Evolutionary conservation across 2,113 vertebrate genomes (phyloP), one percentile per base, ranked within the genome.

Genomic region (Nanger granti): DNA sequence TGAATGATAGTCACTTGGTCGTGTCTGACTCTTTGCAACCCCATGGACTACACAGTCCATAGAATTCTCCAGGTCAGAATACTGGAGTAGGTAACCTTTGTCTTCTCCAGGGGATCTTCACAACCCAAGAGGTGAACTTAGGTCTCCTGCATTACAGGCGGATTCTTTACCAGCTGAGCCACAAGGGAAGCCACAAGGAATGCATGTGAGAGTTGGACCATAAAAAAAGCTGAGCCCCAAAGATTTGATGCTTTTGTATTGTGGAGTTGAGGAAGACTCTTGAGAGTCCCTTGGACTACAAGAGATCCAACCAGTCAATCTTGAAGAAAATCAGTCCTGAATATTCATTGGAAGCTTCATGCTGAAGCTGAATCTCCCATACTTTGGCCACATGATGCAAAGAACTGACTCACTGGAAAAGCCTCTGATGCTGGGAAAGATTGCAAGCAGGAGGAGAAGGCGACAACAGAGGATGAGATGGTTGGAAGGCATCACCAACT

Each of bases 391-490:
- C 69, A 4, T 73, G n/a, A 73, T 37, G n/a, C 24, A 20, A 41
- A 73, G 20, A 73, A 73, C 69, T 7, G n/a, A 73, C 4, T 37
- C 66, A 73, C 5, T 73, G n/a, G 69, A 41, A 73, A 73, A 73
- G 69, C 37, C 20, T 9, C 69, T 73, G 69, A 41, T 41, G 69
- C 69, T 73, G 69, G 20, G n/a, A 24, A 73, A 73, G 69, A 73
- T 73, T 37, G n/a, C 20, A 73, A 11, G n/a, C 0, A 0, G n/a
- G 69, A 41, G 69, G n/a, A 24, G 10, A 41, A 73, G n/a, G n/a
- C 5, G 20, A 41, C 20, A 41, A 41, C n/a, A 73, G n/a, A 73
- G n/a, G 20, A 41, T 73, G n/a, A 41, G 69, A 73, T 73, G 5
- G 69, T 73, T 41, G 20, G 10, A 41, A 24, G 69, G 9, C 20